These are phyloP conservation scores for Peromyscus aztecus DNA, from an alignment of 2,797 vertebrate species.

Conservation along the genomic window DNA sequence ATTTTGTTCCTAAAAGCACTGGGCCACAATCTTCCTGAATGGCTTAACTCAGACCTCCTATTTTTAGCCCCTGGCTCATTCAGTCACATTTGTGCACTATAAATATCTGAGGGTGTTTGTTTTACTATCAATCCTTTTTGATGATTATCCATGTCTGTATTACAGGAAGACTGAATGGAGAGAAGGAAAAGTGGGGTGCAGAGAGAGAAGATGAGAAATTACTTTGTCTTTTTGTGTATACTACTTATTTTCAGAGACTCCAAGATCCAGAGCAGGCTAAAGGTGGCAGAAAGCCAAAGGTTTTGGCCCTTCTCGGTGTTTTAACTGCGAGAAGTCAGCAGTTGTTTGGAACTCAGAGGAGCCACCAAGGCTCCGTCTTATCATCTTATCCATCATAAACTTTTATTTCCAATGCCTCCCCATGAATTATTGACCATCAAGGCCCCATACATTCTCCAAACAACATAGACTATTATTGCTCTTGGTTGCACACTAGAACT, in stretches of 20 bases:
- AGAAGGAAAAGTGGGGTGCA: neutral
- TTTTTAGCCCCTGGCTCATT: conserved; percentile 82
- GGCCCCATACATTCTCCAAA: neutral
- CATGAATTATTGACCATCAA: neutral
- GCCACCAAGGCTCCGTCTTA: neutral
- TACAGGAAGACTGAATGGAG: neutral
- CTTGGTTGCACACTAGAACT: neutral
- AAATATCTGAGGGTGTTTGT: conserved; percentile 83
- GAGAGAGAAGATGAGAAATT: neutral
- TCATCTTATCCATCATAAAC: neutral
- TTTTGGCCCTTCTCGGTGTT: neutral
- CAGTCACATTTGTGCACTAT: conserved; percentile 83
- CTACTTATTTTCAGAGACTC: conserved; percentile 13
- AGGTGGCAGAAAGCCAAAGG: neutral
- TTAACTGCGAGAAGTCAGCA: conserved; percentile 33
- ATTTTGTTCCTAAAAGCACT: conserved; percentile 80
- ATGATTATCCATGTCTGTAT: conserved; percentile 79
- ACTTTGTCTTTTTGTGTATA: neutral
- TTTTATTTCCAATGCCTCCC: neutral
- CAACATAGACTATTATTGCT: neutral
- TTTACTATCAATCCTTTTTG: conserved; percentile 78
- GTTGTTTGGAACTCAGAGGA: neutral
- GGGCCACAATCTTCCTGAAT: conserved; percentile 75
- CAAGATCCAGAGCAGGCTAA: neutral
- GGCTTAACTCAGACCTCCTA: conserved; percentile 76